Conservation (phyloP, 2,113 vertebrate genomes). For the Rhea americana region DNA sequence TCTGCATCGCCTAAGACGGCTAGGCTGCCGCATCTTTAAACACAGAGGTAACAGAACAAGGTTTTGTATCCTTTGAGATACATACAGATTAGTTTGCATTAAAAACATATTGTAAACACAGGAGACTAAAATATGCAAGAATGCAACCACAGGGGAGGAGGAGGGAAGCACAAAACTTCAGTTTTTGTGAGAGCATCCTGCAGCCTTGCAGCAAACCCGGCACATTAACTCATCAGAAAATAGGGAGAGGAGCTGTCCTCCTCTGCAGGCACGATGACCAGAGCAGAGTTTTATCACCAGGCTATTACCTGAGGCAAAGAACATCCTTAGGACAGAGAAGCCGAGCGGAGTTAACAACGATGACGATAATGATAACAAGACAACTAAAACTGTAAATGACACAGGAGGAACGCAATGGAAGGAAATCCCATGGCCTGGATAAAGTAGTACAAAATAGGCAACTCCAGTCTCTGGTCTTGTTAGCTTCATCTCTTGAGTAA, state of each 20-base stretch:
- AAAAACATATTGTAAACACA: not conserved
- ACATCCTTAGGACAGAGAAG: not conserved
- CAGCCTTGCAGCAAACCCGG: not conserved
- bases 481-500: constrained; percentile 34
- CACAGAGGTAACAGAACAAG: not conserved
- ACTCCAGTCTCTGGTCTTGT: constrained; percentile 22
- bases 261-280: not conserved
- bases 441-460: not conserved
- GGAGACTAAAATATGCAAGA: not conserved
- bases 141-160: not conserved
- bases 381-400: not conserved
- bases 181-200: not conserved
- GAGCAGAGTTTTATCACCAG: not conserved
- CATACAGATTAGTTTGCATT: not conserved
- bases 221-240: constrained; percentile 46
- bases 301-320: not conserved
- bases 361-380: not conserved
- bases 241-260: not conserved
- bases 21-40: not conserved
- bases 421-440: constrained; percentile 8
- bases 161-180: not conserved
- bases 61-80: not conserved
- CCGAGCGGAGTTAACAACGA: not conserved
- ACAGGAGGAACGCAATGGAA: not conserved
- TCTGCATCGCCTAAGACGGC: not conserved